Evolutionary conservation across 2,888 invertebrate genomes (phyloP), one percentile per base, ranked within the genome.

Genomic region (Eubasilissa splendida): DNA sequence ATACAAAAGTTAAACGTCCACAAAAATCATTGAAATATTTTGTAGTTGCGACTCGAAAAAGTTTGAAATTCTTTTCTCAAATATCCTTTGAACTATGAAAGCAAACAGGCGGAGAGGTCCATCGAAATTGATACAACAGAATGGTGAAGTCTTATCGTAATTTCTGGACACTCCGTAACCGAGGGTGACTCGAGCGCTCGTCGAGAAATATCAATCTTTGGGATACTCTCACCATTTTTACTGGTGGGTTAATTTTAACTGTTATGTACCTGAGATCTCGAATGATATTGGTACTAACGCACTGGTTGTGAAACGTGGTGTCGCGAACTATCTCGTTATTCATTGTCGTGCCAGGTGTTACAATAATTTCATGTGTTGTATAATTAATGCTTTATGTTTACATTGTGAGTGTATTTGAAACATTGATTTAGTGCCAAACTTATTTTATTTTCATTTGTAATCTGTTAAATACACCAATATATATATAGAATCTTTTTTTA

Each of bases 31-130:
- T 42, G 42, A 5, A 42, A 42, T 42, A 42, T 7, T 42, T 7
- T 42, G 42, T 42, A 4, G 42, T 7, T 42, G 7, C 42, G 42
- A 42, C 42, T 42, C 42, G 31, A 70, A 31, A 70, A 70, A 53
- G 31, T 54, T 70, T 70, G 54, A 54, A 70, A 70, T 70, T 70
- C 70, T 70, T 70, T 70, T 53, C 53, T 70, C 54, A 70, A 70
- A 70, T 70, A 70, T 70, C 70, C 70, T 70, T 54, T 33, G 70
- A 31, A 54, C 54, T 54, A 50, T 68, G 70, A 70, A 22, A 70
- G 70, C 54, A 70, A 70, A 70, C 53, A 70, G 70, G 22, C 68
- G 8, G 63, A 63, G 63, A 63, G 63, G 42, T 63, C 42, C 63
- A 68, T 68, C 14, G 68, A 68, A 68, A 68, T 42, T 63, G 63